Percentiles rank a stretch among this genome's conserved stretches.
Conservation (phyloP, 2,888 invertebrate genomes). For the Tenthredo livida region DNA sequence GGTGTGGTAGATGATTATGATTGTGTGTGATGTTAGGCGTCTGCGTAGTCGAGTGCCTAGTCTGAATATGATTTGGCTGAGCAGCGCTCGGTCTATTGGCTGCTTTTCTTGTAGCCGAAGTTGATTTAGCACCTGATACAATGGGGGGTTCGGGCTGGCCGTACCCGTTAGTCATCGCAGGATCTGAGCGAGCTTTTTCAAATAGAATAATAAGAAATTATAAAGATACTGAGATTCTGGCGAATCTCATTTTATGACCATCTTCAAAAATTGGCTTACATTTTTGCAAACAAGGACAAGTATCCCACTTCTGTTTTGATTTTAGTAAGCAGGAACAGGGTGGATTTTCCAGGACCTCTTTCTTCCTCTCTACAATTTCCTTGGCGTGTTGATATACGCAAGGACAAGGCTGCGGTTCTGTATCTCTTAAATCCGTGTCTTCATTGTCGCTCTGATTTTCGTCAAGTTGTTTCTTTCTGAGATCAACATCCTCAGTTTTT, state of each 20-base stretch:
- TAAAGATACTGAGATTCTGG: background rate
- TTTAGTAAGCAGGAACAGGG: conserved; percentile 73
- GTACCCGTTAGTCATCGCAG: conserved; percentile 59
- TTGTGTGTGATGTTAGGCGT: conserved; percentile 69
- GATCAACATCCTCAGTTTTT: conserved; percentile 55
- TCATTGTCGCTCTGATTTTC: conserved; percentile 46
- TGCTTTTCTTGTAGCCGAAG: conserved; percentile 58
- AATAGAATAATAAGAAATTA: background rate
- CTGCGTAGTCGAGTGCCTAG: conserved; percentile 75
- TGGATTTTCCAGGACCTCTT: conserved; percentile 67
- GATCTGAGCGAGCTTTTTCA: conserved; percentile 57
- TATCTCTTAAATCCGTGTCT: conserved; percentile 57
- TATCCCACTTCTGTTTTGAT: conserved; percentile 67
- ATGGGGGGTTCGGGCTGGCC: conserved; percentile 60
- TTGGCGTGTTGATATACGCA: conserved; percentile 71
- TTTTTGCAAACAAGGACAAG: conserved; percentile 69
- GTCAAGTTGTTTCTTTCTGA: conserved; percentile 25
- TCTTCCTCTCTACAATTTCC: conserved; percentile 68
- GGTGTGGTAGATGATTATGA: conserved; percentile 66
- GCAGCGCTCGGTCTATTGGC: conserved; percentile 61
- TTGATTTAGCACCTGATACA: conserved; percentile 39
- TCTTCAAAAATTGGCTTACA: conserved; percentile 55
- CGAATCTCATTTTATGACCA: background rate
- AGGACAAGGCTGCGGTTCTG: conserved; percentile 66
- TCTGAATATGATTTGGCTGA: conserved; percentile 70